phyloP scores from a whole-genome alignment of 2,888 invertebrate species.

The Zele albiditarsus region DNA sequence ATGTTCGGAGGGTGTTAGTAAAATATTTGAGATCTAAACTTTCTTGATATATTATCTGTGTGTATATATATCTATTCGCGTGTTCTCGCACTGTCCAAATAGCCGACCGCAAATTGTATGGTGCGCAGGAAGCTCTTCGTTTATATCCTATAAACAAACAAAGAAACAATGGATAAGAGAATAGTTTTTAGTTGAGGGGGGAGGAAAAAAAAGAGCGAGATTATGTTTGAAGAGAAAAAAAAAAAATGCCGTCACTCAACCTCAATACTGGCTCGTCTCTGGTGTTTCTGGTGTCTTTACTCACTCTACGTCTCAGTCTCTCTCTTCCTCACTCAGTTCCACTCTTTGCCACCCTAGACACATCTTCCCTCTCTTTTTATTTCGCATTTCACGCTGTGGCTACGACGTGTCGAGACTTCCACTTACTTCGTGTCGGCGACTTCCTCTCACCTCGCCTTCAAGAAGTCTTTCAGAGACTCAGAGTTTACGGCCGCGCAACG shows the following conservation, averaged over 20 bases:
- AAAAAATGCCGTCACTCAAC: slow-evolving; percentile 8
- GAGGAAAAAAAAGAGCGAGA: background rate
- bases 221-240: slow-evolving; percentile 11
- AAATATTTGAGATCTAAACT: slow-evolving; percentile 7
- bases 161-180: slow-evolving; percentile 3
- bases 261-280: background rate
- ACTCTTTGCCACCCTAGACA: background rate
- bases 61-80: background rate
- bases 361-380: slow-evolving; percentile 13
- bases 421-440: slow-evolving; percentile 53
- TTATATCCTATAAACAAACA: slow-evolving; percentile 33
- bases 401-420: slow-evolving; percentile 60
- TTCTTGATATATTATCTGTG: background rate
- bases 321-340: background rate
- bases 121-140: slow-evolving; percentile 5
- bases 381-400: slow-evolving; percentile 35
- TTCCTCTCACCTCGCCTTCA: slow-evolving; percentile 16
- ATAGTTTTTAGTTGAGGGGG: background rate
- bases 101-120: slow-evolving; percentile 21
- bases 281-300: background rate
- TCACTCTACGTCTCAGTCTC: background rate
- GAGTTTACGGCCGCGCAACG: slow-evolving; percentile 11
- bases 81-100: background rate
- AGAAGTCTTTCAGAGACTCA: slow-evolving; percentile 11
- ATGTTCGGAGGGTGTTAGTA: background rate